These are phyloP conservation scores for Ceriagrion tenellum DNA, from an alignment of 2,888 invertebrate genomes.

Conservation along the genomic window DNA sequence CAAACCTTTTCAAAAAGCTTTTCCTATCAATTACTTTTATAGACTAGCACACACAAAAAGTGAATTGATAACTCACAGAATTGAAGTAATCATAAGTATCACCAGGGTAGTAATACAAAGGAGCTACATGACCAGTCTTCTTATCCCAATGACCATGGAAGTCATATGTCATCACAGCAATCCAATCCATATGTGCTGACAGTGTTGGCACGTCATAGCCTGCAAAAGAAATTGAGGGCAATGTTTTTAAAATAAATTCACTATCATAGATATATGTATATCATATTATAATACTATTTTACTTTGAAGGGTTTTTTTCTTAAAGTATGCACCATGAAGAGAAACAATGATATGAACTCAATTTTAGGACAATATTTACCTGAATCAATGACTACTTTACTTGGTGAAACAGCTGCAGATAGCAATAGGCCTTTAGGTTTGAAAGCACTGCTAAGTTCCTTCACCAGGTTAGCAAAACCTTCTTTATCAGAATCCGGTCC, in stretches of 20 bases:
- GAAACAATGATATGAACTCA: neutral
- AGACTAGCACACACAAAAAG: neutral
- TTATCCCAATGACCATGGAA: constrained; percentile 75
- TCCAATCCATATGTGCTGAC: constrained; percentile 74
- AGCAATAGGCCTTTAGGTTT: constrained; percentile 83
- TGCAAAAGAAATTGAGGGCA: constrained; percentile 66
- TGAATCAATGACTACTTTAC: constrained; percentile 85
- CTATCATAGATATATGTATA: neutral
- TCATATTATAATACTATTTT: neutral
- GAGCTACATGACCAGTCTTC: constrained; percentile 76
- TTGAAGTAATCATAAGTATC: constrained; percentile 74
- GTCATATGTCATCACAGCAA: constrained; percentile 76
- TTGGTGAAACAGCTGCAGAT: constrained; percentile 87
- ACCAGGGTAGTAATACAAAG: constrained; percentile 73
- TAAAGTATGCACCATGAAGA: neutral
- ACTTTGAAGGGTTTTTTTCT: neutral
- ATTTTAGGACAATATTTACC: constrained; percentile 76
- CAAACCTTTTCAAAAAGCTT: neutral
- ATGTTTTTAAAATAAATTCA: neutral
- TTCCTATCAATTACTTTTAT: too few relatives aligned
- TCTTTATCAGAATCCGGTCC: constrained; percentile 84
- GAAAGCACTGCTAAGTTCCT: constrained; percentile 83
- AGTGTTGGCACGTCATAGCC: constrained; percentile 74
- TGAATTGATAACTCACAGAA: constrained; percentile 72
- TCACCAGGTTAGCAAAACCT: constrained; percentile 84